Base-by-base conservation (phyloP, 2,797 vertebrate species). In the Chrosomus eos region DNA sequence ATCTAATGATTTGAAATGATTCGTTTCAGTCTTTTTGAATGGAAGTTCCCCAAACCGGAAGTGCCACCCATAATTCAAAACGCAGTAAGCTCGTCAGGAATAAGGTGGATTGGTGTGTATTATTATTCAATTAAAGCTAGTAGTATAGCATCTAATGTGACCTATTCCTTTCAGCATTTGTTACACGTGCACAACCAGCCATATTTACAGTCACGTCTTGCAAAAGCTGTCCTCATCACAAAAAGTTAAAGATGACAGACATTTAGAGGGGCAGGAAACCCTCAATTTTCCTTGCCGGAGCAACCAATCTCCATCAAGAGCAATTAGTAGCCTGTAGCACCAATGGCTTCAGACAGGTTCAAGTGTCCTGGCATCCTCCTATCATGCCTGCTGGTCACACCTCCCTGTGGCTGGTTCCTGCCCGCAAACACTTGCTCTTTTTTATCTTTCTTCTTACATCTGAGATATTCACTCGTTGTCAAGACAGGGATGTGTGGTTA, bases 291-390 rank as follows among this genome's bases (percentile, higher is more conserved):
- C 90, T 94, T 93, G 95, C 95, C 95, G 95, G 94, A 92, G 92
- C 93, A 94, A 93, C 92, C 92, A 93, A 92, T 93, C 94, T 93
- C 95, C 93, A 96, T 96, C 96, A 95, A 90, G 78, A 92, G 91
- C 95, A 96, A 96, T 96, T 97, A 96, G 94, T 92, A 92, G 90
- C 51, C 70, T 87, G 89, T 89, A 90, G 90, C 40, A 81, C 14
- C 93, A 93, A 96, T 96, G 93, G 90, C 93, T 95, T 93, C 93
- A 91, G 95, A 97, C 95, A 96, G 95, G 92, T 95, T 95, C 93
- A 94, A 95, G 94, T 95, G 95, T 94, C 91, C 95, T 95, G 94
- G 95, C 93, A 92, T 94, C 93, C 94, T 81, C 94, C 93, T 92
- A 92, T 92, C 53, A 38, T 67, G 21, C 73, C 48, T 84, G 60